phyloP scores from a whole-genome alignment of 2,888 invertebrate species.

The Siphlonurus alternatus region DNA sequence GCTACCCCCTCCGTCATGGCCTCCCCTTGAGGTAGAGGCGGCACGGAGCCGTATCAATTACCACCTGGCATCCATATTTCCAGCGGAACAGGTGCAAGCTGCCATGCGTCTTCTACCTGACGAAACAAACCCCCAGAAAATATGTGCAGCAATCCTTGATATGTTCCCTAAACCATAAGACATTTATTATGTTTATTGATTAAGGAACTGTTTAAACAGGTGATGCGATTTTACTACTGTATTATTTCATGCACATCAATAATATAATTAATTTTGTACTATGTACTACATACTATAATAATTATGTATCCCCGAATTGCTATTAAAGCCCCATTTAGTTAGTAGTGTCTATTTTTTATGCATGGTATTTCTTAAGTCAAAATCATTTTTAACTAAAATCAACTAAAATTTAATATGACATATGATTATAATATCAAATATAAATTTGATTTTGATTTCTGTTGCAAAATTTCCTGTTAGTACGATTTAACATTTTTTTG shows the following conservation, averaged over 20 bases:
- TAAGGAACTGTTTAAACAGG: neutral
- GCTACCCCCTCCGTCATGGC: constrained; percentile 18
- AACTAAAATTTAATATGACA: too few relatives aligned
- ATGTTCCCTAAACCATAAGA: constrained; percentile 42
- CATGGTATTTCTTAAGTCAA: neutral
- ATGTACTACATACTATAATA: neutral
- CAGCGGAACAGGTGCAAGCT: constrained; percentile 71
- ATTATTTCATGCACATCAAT: neutral
- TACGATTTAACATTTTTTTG: too few relatives aligned
- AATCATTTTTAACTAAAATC: too few relatives aligned
- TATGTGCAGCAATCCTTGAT: constrained; percentile 70
- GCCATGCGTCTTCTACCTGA: constrained; percentile 80
- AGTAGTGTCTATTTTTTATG: neutral
- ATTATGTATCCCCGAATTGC: neutral
- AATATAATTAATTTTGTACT: neutral
- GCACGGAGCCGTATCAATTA: constrained; percentile 63
- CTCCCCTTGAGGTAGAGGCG: constrained; percentile 31
- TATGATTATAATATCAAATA: too few relatives aligned
- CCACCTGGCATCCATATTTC: constrained; percentile 82
- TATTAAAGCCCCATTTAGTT: neutral
- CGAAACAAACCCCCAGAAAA: constrained; percentile 75
- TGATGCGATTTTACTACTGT: neutral
- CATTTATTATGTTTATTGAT: neutral
- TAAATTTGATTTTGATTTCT: too few relatives aligned
- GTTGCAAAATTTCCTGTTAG: too few relatives aligned